These are phyloP conservation scores for Lonchura striata DNA, from an alignment of 2,113 vertebrate species.

Conservation along the genomic window DNA sequence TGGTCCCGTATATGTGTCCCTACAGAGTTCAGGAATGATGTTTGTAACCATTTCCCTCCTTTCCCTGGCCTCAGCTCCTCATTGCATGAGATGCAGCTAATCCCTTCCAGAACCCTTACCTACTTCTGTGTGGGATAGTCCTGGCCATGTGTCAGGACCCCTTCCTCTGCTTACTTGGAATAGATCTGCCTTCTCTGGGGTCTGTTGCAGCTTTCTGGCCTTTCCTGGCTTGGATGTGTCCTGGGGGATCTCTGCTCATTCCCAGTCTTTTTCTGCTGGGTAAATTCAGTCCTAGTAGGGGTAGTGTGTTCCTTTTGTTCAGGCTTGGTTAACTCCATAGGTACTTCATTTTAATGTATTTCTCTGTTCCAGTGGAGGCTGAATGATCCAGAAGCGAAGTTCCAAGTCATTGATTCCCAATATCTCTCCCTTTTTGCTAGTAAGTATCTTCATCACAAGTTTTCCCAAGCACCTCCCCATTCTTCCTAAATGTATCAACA, in stretches of 20 bases:
- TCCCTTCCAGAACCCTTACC: background rate
- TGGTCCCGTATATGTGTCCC: background rate
- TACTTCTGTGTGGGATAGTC: background rate
- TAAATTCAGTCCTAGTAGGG: background rate
- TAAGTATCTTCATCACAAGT: conserved; percentile 72
- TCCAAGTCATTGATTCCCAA: conserved; percentile 82
- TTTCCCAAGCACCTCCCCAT: background rate
- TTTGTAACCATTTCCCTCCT: background rate
- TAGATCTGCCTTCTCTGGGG: background rate
- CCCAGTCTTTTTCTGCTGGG: background rate
- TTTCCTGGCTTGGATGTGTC: background rate
- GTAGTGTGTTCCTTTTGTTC: background rate
- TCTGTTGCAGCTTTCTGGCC: background rate
- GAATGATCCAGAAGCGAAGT: conserved; percentile 70
- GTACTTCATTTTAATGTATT: background rate
- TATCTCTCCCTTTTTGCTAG: conserved; percentile 89
- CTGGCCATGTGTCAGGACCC: background rate
- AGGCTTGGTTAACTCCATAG: background rate
- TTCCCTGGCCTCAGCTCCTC: background rate
- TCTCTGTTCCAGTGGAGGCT: conserved; percentile 83
- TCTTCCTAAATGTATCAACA: background rate
- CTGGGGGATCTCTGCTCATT: background rate
- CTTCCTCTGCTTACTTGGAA: background rate
- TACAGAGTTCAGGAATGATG: rapidly evolving
- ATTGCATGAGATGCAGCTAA: background rate